phyloP scores from a whole-genome alignment of 2,888 invertebrate species.

The Caenorhabditis japonica region DNA sequence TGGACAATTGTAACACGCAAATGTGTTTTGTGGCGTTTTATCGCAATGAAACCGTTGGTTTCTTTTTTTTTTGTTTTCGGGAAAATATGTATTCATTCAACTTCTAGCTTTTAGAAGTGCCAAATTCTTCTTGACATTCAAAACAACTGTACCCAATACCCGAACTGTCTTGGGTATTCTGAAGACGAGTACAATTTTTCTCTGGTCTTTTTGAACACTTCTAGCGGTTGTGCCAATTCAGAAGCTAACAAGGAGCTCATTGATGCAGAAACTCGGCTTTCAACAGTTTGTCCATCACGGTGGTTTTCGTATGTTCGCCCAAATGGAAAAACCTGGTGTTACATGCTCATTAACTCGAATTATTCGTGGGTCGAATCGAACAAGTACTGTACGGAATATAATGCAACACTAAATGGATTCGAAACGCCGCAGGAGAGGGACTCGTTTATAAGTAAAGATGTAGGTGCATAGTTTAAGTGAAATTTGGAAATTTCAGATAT shows the following conservation, averaged over 20 bases:
- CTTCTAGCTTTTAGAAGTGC: slow-evolving; percentile 1
- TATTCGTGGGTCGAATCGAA: neutral
- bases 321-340: slow-evolving; percentile 11
- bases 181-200: neutral
- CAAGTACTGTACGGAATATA: neutral
- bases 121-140: slow-evolving; percentile 8
- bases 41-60: neutral
- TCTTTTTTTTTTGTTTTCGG: too few species aligned
- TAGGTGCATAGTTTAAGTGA: neutral
- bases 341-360: slow-evolving; percentile 1
- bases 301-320: slow-evolving; percentile 17
- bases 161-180: slow-evolving; percentile 5
- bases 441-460: slow-evolving; percentile 4
- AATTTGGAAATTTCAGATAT: neutral
- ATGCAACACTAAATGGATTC: slow-evolving; percentile 15
- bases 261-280: neutral
- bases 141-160: slow-evolving; percentile 8
- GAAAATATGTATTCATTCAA: neutral
- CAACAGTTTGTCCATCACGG: neutral
- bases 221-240: slow-evolving; percentile 3
- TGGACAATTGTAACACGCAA: neutral
- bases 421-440: slow-evolving; percentile 9
- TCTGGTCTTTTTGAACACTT: slow-evolving; percentile 7
- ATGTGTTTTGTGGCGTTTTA: slow-evolving; percentile 13
- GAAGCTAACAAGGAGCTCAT: neutral